Evolutionary conservation across 2,888 invertebrate genomes (phyloP).

Genomic region (Hartigia nigra): DNA sequence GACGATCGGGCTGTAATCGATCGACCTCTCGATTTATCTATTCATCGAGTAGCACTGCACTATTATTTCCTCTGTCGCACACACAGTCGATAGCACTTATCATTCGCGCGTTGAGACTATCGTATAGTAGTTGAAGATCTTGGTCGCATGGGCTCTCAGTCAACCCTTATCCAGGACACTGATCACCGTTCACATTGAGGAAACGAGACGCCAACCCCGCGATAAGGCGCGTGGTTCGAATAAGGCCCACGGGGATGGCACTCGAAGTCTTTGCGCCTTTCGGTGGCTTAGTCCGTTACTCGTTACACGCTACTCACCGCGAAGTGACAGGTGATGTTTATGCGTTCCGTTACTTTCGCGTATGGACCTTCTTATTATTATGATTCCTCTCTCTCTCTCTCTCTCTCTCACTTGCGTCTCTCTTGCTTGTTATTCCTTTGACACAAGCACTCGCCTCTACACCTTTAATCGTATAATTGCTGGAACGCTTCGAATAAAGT

Average conservation of each 20-base stretch:
- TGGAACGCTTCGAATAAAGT: not conserved
- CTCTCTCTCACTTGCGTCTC: not conserved
- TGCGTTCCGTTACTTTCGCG: conserved; percentile 8
- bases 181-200: not conserved
- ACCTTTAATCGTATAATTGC: conserved; percentile 23
- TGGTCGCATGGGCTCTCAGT: not conserved
- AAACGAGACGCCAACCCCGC: not conserved
- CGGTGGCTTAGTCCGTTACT: not conserved
- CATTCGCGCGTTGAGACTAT: not conserved
- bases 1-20: conserved; percentile 1
- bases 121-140: not conserved
- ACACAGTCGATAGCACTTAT: not conserved
- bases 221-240: not conserved
- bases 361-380: not conserved
- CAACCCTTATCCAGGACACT: not conserved
- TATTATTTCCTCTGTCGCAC: not conserved
- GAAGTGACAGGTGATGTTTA: conserved; percentile 8
- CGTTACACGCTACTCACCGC: not conserved
- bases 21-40: conserved; percentile 1
- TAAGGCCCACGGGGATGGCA: not conserved
- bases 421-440: not conserved
- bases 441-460: not conserved
- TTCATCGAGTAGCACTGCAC: conserved; percentile 1
- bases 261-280: not conserved
- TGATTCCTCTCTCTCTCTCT: not conserved